These are phyloP conservation scores for Harpalus rubripes DNA, from an alignment of 2,888 invertebrate species.

Conservation along the genomic window DNA sequence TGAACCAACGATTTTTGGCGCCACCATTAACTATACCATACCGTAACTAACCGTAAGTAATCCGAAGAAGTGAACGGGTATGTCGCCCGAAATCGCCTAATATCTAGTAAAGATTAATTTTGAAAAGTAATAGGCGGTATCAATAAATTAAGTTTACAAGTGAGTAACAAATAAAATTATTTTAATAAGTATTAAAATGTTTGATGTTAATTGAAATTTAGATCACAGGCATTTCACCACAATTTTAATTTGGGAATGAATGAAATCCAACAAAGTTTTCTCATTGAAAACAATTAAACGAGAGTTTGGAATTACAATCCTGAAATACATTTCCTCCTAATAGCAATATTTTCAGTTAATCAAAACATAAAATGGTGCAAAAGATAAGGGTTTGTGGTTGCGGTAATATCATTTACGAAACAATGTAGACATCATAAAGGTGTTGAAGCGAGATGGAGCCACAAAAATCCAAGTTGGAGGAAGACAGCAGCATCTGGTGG, in stretches of 20 bases:
- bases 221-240: not conserved
- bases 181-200: not conserved
- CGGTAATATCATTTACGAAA: constrained; percentile 50
- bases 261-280: not conserved
- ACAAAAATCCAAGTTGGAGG: constrained; percentile 30
- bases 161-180: no score
- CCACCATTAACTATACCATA: no score
- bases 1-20: no score
- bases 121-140: no score
- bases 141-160: no score
- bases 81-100: no score
- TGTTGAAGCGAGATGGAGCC: constrained; percentile 22
- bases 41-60: no score
- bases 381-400: constrained; percentile 33
- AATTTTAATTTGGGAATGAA: not conserved
- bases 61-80: no score
- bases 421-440: constrained; percentile 53
- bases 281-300: constrained; percentile 23
- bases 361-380: constrained; percentile 42
- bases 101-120: no score
- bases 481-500: constrained; percentile 23
- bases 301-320: not conserved
- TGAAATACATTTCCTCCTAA: constrained; percentile 34
- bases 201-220: not conserved
- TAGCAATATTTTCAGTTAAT: constrained; percentile 53